Conservation (phyloP, 2,797 vertebrate species). For the Masticophis lateralis region DNA sequence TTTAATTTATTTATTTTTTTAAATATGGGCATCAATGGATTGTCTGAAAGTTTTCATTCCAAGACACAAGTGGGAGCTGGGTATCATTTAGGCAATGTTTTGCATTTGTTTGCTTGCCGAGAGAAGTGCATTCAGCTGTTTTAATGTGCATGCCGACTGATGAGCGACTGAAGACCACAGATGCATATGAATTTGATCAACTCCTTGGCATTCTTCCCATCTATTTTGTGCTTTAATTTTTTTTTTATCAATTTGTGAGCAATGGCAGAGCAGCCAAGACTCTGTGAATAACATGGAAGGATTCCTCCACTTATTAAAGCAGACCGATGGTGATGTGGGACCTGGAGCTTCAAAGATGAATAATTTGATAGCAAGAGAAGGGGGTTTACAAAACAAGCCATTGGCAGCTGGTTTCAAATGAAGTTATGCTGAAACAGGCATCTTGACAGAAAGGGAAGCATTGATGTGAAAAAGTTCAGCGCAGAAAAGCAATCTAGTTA, state of each 20-base stretch:
- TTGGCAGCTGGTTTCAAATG: background rate
- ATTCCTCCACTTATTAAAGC: background rate
- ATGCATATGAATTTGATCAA: background rate
- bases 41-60: background rate
- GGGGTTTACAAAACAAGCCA: slow-evolving; percentile 25
- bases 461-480: background rate
- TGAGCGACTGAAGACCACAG: background rate
- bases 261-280: background rate
- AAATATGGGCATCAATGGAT: background rate
- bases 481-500: slow-evolving; percentile 18
- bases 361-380: slow-evolving; percentile 35
- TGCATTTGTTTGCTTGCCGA: background rate
- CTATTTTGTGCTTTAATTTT: background rate
- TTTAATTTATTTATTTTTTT: background rate
- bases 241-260: background rate
- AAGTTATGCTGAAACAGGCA: background rate
- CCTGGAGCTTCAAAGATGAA: background rate
- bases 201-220: background rate
- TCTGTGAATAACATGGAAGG: background rate
- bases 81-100: background rate
- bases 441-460: slow-evolving; percentile 14
- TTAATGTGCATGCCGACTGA: background rate
- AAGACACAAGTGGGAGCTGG: background rate
- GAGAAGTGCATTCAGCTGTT: background rate
- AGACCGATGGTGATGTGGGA: background rate